A percentile compares a stretch with the other conserved stretches of the same genome.
These are phyloP conservation scores for Ptychochromis oligacanthus DNA, from an alignment of 2,113 vertebrate genomes.

Conservation along the genomic window DNA sequence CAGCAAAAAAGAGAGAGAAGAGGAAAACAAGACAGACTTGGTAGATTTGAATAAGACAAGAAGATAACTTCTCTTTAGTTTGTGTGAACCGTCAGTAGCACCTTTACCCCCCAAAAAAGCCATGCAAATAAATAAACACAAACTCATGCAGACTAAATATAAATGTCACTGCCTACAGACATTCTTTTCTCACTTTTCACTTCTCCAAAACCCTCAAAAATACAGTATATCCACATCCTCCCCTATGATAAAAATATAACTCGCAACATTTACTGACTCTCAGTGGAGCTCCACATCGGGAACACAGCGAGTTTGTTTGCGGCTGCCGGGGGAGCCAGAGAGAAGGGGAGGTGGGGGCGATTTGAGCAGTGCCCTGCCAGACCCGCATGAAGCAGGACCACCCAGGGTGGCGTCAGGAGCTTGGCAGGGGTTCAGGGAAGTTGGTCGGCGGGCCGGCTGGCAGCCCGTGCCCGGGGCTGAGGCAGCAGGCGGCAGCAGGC, in stretches of 20 bases:
- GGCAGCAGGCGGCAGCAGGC: slow-evolving; percentile 66
- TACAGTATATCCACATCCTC: slow-evolving; percentile 70
- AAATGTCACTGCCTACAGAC: slow-evolving; percentile 50
- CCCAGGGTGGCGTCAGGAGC: slow-evolving; percentile 81
- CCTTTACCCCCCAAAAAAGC: neutral
- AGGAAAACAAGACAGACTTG: neutral
- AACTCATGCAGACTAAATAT: slow-evolving; percentile 60
- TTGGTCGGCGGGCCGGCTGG: slow-evolving; percentile 65
- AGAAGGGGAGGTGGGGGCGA: slow-evolving; percentile 40
- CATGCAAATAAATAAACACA: slow-evolving; percentile 43
- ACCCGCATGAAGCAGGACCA: slow-evolving; percentile 81
- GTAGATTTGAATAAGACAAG: neutral
- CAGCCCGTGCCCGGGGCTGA: slow-evolving; percentile 69
- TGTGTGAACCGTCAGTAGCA: slow-evolving; percentile 24
- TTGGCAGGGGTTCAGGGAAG: slow-evolving; percentile 77
- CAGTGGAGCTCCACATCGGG: slow-evolving; percentile 66
- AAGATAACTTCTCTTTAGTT: slow-evolving; percentile 6
- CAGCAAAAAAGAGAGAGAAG: slow-evolving; percentile 4
- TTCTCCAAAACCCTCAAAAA: slow-evolving; percentile 63
- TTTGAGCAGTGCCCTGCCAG: slow-evolving; percentile 65
- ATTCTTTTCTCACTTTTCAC: slow-evolving; percentile 60
- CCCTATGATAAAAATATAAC: slow-evolving; percentile 70
- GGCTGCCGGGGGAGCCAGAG: slow-evolving; percentile 56
- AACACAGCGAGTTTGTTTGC: slow-evolving; percentile 78
- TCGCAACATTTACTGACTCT: slow-evolving; percentile 68